Evolutionary conservation across 1,140 invertebrate genomes (phyloP).

Genomic region (Chymomyza costata): DNA sequence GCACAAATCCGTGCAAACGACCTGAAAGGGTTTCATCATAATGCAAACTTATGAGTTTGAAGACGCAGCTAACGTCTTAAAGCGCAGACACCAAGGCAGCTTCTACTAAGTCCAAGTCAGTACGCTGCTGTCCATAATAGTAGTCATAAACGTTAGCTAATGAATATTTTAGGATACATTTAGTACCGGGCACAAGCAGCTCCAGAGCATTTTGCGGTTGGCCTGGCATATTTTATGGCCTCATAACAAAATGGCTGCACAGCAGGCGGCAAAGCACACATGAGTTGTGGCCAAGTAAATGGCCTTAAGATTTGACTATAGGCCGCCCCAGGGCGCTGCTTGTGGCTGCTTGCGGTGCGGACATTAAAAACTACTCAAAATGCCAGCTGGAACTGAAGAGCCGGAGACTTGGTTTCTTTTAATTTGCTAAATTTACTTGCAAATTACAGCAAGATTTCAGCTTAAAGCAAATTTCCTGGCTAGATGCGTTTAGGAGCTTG

Average conservation of each 20-base stretch:
- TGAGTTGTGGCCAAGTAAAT: slow-evolving; percentile 9
- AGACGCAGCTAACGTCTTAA: no score
- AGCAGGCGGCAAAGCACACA: not conserved
- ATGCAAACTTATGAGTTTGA: slow-evolving; percentile 46
- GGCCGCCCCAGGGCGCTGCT: slow-evolving; percentile 9
- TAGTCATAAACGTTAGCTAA: slow-evolving; percentile 44
- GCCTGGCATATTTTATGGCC: slow-evolving; percentile 38
- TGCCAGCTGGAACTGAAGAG: slow-evolving; percentile 41
- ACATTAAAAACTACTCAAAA: slow-evolving; percentile 71
- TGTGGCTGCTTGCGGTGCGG: slow-evolving; percentile 29
- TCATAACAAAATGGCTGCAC: slow-evolving; percentile 1
- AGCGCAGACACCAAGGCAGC: slow-evolving; percentile 19
- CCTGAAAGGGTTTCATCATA: slow-evolving; percentile 54
- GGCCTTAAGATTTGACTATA: not conserved
- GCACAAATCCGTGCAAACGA: slow-evolving; percentile 49
- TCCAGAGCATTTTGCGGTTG: slow-evolving; percentile 29
- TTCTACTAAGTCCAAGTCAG: slow-evolving; percentile 41
- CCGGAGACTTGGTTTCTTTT: not conserved
- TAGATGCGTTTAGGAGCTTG: not conserved
- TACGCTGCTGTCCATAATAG: slow-evolving; percentile 26
- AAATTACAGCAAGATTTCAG: not conserved
- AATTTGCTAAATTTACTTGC: not conserved
- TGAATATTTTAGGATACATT: slow-evolving; percentile 33
- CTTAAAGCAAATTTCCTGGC: not conserved
- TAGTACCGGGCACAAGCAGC: slow-evolving; percentile 12